Evolutionary conservation across 2,797 vertebrate species (phyloP), one percentile per base, ranked within the genome.

Genomic region (Lophius americanus): DNA sequence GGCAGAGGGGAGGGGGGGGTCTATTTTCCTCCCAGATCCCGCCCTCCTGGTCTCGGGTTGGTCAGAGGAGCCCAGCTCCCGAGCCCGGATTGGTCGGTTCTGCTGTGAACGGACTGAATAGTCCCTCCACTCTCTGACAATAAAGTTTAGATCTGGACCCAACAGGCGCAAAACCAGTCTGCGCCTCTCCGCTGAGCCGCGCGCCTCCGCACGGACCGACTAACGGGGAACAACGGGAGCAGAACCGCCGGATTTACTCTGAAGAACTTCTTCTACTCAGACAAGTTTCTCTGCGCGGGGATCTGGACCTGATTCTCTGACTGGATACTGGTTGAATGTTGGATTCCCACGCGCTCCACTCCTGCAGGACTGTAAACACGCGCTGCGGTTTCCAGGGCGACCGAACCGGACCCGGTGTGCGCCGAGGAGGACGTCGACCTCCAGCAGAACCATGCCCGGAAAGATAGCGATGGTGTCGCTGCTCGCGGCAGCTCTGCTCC

Each of bases 31-130:
- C 55, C 4, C 0, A 56, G 76, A 69, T 67, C 82, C 86, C 90
- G 89, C 89, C 87, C 88, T 70, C 70, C 79, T 73, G 73, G 63
- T 64, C 81, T 54, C 47, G 70, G 89, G 78, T 93, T 93, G 92
- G 91, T 78, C 83, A 66, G 64, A 61, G 62, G 78, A 82, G 73
- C 57, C 64, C 56, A 62, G 72, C 74, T 85, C 76, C 78, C 1
- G 77, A 44, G 55, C 81, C n/a, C 11, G 47, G 86, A 91, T 91
- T 91, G 92, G 92, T 81, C 70, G 70, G 41, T 51, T 66, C 41
- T 56, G 36, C 51, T 41, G 56, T 3, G 77, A 68, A 73, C 73
- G 63, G 74, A 59, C 64, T 62, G 69, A 72, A 73, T 49, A 75
- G 73, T 83, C 82, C 83, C 74, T 72, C 54, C 64, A 76, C 79